A percentile compares a stretch with the other conserved stretches of the same genome.
Evolutionary conservation across 2,113 vertebrate genomes (phyloP).

Genomic region (Psammodynastes pulverulentus): DNA sequence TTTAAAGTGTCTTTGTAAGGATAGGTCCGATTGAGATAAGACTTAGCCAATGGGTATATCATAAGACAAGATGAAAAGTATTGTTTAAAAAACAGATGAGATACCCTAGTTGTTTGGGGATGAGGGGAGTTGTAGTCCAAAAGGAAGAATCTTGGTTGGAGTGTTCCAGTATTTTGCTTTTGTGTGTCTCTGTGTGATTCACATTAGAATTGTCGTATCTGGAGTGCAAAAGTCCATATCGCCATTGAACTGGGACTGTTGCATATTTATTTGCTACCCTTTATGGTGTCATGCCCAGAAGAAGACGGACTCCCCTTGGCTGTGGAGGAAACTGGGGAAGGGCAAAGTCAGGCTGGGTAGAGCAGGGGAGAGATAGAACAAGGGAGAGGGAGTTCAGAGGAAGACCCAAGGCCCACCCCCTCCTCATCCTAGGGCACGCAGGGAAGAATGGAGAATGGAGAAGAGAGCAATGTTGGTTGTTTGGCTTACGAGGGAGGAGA

Average conservation of each 20-base stretch:
- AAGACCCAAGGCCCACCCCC: too few species aligned
- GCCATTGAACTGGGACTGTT: not conserved
- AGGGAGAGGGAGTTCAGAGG: too few species aligned
- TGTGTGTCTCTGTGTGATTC: not conserved
- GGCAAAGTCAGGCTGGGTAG: too few species aligned
- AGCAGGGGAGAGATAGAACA: too few species aligned
- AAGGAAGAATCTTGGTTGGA: not conserved
- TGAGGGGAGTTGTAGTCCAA: not conserved
- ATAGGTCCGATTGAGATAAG: not conserved
- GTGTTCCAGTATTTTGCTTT: not conserved
- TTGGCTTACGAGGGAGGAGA: too few species aligned
- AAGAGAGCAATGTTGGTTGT: too few species aligned
- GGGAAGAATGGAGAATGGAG: too few species aligned
- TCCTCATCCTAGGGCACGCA: too few species aligned
- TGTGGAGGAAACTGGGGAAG: too few species aligned
- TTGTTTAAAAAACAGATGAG: not conserved
- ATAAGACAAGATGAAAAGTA: not conserved
- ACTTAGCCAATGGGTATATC: not conserved
- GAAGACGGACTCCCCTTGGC: too few species aligned
- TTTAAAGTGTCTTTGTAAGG: not conserved
- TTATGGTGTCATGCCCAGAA: too few species aligned
- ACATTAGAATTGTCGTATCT: not conserved
- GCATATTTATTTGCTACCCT: not conserved
- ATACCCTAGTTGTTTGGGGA: not conserved
- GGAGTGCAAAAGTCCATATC: not conserved